Conservation (phyloP, 35 echinoderm and acorn worm genomes). For the Holothuria glaberrima region DNA sequence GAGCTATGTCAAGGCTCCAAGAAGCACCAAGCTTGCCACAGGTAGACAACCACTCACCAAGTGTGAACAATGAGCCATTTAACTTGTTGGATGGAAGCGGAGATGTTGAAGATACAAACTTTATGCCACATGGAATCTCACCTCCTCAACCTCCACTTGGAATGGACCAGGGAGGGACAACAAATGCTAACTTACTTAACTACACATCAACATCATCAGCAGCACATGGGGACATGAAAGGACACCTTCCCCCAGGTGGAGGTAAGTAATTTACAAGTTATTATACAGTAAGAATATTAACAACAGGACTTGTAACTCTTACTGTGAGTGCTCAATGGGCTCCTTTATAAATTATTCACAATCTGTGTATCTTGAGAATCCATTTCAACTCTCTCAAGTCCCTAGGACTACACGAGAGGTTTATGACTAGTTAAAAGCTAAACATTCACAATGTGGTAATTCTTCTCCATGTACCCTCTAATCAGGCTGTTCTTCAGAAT, state of each 20-base stretch:
- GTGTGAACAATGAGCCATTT: conserved; percentile 90
- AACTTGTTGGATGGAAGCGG: conserved; percentile 80
- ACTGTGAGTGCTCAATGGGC: not conserved
- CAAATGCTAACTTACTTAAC: conserved; percentile 33
- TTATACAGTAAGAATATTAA: no score
- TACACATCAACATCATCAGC: conserved; percentile 32
- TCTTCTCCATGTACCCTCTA: no score
- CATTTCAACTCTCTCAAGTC: no score
- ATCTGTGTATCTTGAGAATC: no score
- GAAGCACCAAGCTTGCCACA: conserved; percentile 71
- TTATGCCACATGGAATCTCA: conserved; percentile 79
- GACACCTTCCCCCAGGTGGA: not conserved
- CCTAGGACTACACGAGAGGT: no score
- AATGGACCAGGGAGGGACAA: conserved; percentile 1
- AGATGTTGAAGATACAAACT: conserved; percentile 83
- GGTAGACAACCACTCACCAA: conserved; percentile 81
- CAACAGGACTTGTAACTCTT: no score
- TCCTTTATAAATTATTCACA: no score
- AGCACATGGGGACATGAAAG: conserved; percentile 9
- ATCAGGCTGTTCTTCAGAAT: no score
- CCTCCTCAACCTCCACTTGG: conserved; percentile 61
- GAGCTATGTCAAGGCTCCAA: conserved; percentile 52
- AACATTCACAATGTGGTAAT: no score
- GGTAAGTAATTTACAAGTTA: not conserved
- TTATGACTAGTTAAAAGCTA: no score